Base-by-base conservation (phyloP, 2,797 vertebrate species). In the Petrocephalus sullivani region DNA sequence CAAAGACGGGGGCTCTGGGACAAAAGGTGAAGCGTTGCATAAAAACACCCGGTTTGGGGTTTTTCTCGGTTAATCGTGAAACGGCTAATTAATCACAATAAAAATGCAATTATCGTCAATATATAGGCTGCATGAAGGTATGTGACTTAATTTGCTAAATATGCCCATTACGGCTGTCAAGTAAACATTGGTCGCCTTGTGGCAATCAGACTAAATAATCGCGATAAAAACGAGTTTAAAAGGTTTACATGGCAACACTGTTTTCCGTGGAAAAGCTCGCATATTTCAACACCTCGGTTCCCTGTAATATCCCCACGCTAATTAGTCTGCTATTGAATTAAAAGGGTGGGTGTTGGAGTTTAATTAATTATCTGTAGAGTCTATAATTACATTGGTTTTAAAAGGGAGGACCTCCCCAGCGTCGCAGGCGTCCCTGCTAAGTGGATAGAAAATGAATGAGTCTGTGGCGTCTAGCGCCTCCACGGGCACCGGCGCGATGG, bases 351-450 rank as follows among this genome's bases (percentile, higher is more conserved):
- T 60, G 8, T 75, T 16, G 88, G 58, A 75, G 84, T 89, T 85
- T 92, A 92, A 92, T 92, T 91, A 90, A 92, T 90, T 87, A 90
- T 90, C 88, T 81, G 61, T 46, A 87, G 87, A 78, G 89, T 87
- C 81, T 90, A 85, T 91, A 91, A 92, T 91, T 91, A 91, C 87
- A 89, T 88, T 91, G 91, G 90, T 89, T 91, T 90, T 88, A 87
- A 89, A 90, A 61, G 46, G 89, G 88, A 87, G 87, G 53, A 84
- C 57, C 88, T 81, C 91, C 90, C 88, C 71, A 89, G 90, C 88
- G 71, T 64, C 67, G 83, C 3, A 89, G 58, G 88, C 88, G 60
- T 89, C 78, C 54, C 16, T 41, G 10, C 61, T 41, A 86, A 64
- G 64, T 53, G 46, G 41, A 49, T 46, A 21, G 37, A 83, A 88